Conservation (phyloP, 2,888 invertebrate species). For the Spilosoma lubricipeda region DNA sequence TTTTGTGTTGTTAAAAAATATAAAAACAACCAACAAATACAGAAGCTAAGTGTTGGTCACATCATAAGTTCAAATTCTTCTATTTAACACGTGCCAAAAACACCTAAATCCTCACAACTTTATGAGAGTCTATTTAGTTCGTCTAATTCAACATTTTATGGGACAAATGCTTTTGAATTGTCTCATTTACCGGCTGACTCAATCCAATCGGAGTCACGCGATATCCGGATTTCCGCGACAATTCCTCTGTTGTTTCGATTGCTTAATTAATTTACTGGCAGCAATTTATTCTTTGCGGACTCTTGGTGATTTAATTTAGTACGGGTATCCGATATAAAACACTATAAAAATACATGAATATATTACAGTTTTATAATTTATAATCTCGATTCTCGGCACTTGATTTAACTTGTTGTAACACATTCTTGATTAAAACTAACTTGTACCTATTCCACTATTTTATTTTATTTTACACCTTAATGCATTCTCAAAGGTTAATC, state of each 20-base stretch:
- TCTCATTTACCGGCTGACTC: slow-evolving; percentile 29
- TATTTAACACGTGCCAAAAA: neutral
- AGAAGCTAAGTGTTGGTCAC: too few relatives aligned
- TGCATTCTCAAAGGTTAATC: too few relatives aligned
- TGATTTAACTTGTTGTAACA: too few relatives aligned
- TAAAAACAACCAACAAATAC: too few relatives aligned
- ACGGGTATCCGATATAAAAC: neutral
- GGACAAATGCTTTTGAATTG: slow-evolving; percentile 35
- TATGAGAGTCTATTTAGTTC: slow-evolving; percentile 6
- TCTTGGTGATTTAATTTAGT: slow-evolving; percentile 45
- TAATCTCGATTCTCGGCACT: too few relatives aligned
- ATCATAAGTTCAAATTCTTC: neutral
- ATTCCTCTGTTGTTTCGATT: slow-evolving; percentile 63
- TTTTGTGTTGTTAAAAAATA: too few relatives aligned
- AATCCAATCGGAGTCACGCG: slow-evolving; percentile 55
- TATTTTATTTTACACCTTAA: too few relatives aligned
- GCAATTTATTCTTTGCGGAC: slow-evolving; percentile 50
- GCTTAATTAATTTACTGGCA: slow-evolving; percentile 66
- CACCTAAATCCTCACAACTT: neutral
- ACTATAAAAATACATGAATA: too few relatives aligned
- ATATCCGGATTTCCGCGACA: slow-evolving; percentile 61
- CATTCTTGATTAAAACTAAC: too few relatives aligned
- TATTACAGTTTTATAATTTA: too few relatives aligned
- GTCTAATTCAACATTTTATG: slow-evolving; percentile 18
- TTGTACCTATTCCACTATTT: too few relatives aligned